phyloP scores from a whole-genome alignment of 2,888 invertebrate genomes.

The Odontocolon sp. region DNA sequence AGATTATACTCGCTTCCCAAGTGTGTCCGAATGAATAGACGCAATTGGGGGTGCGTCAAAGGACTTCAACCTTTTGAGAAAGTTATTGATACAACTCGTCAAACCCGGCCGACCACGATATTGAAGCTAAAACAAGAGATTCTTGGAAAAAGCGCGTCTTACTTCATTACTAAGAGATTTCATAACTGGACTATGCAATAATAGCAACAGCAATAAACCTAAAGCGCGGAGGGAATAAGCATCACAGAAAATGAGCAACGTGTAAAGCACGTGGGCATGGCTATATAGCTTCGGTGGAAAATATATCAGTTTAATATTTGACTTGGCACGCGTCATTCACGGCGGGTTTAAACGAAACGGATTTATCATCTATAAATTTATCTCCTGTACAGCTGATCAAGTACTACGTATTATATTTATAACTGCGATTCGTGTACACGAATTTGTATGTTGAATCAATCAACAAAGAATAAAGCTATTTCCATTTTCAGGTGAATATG shows the following conservation, averaged over 20 bases:
- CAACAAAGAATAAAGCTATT: too few species aligned
- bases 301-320: slow-evolving; percentile 3
- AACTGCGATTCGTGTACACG: not conserved
- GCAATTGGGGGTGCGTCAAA: not conserved
- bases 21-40: too few species aligned
- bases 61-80: slow-evolving; percentile 32
- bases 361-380: slow-evolving; percentile 36
- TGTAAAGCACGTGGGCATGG: slow-evolving; percentile 1
- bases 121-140: not conserved
- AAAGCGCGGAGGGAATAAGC: not conserved
- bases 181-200: not conserved
- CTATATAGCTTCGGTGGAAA: slow-evolving; percentile 4
- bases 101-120: not conserved
- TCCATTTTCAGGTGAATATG: too few species aligned
- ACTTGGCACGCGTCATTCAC: slow-evolving; percentile 40
- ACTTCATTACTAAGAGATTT: not conserved
- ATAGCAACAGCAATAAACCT: not conserved
- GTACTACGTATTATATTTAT: not conserved
- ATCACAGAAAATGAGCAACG: not conserved
- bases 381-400: slow-evolving; percentile 27
- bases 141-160: not conserved
- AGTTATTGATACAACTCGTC: slow-evolving; percentile 6
- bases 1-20: too few species aligned
- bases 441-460: too few species aligned
- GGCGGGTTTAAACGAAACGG: slow-evolving; percentile 25